These are phyloP conservation scores for Oncopodura yosiiana DNA, from an alignment of 1,140 invertebrate genomes.

Conservation along the genomic window DNA sequence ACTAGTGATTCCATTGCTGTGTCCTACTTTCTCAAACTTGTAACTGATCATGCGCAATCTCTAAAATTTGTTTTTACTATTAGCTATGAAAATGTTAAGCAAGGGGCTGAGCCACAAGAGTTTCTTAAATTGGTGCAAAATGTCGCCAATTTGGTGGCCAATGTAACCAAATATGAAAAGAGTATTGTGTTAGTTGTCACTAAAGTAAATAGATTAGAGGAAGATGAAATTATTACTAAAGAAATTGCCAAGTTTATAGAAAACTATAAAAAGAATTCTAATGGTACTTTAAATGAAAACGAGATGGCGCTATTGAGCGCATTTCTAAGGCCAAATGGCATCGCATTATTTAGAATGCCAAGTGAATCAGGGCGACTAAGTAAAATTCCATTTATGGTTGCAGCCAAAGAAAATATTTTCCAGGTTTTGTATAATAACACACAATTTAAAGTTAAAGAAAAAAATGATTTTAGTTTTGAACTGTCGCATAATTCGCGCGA, in stretches of 20 bases:
- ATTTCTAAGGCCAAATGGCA: no score
- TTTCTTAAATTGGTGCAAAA: slow-evolving; percentile 23
- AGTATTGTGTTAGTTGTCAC: slow-evolving; percentile 26
- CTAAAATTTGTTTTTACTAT: slow-evolving; percentile 30
- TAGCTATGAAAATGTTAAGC: slow-evolving; percentile 16
- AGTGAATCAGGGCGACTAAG: slow-evolving; percentile 8
- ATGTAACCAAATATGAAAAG: slow-evolving; percentile 19
- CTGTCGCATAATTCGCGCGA: no score
- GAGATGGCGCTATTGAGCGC: no score
- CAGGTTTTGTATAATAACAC: no score
- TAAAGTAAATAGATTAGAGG: slow-evolving; percentile 16
- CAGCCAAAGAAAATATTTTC: no score
- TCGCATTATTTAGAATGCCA: slow-evolving; percentile 13
- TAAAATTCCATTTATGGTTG: background rate
- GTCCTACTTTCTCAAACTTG: slow-evolving; percentile 28
- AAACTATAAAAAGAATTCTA: background rate
- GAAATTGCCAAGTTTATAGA: slow-evolving; percentile 7
- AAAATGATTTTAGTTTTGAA: no score
- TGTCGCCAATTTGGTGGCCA: slow-evolving; percentile 9
- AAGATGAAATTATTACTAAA: background rate
- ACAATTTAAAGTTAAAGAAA: no score
- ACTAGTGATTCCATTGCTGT: slow-evolving; percentile 25
- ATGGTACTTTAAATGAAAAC: background rate
- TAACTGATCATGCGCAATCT: slow-evolving; percentile 14
- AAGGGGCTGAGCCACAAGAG: slow-evolving; percentile 18